Evolutionary conservation across 92 coral and sea anemone genomes (phyloP).

Genomic region (Palythoa caribaeorum): DNA sequence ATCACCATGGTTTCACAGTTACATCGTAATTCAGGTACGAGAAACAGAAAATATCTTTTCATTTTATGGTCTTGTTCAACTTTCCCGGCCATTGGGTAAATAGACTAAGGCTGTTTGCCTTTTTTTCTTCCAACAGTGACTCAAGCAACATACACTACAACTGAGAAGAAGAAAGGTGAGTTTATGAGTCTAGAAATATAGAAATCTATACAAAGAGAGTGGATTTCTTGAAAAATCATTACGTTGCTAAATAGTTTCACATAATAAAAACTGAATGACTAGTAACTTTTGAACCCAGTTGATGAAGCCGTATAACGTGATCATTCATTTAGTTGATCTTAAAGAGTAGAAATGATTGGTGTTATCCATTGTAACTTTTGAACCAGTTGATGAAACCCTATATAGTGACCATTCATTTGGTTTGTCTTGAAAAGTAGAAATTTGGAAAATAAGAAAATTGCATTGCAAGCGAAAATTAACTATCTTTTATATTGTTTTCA

Average conservation of each 20-base stretch:
- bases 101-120: not conserved
- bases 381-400: no score
- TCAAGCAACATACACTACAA: not conserved
- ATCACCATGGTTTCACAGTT: not conserved
- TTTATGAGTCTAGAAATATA: not conserved
- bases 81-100: not conserved
- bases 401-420: no score
- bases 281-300: not conserved
- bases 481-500: not conserved
- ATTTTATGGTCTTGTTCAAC: slow-evolving; percentile 7
- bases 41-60: slow-evolving; percentile 42
- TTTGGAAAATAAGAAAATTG: not conserved
- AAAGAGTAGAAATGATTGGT: no score
- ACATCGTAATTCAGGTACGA: slow-evolving; percentile 24
- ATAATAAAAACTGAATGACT: not conserved
- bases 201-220: not conserved
- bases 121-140: slow-evolving; percentile 14
- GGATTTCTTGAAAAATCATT: not conserved
- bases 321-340: no score
- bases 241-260: not conserved
- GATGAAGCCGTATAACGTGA: no score
- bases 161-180: slow-evolving; percentile 8
- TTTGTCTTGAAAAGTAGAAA: no score
- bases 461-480: not conserved
- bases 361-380: no score